These are phyloP conservation scores for Halyomorpha halys DNA, from an alignment of 1,140 invertebrate species.

Conservation along the genomic window DNA sequence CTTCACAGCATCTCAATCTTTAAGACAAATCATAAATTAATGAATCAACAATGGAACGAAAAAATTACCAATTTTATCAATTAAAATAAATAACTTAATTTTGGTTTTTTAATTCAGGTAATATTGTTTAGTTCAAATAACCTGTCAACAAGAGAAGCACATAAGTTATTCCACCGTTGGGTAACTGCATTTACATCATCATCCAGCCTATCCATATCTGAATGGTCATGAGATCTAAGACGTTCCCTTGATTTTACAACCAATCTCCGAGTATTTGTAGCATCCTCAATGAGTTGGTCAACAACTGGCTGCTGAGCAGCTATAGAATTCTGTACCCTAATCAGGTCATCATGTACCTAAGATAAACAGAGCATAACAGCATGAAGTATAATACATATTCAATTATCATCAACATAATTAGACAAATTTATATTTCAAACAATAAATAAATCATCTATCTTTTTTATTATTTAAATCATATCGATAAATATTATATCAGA, in stretches of 20 bases:
- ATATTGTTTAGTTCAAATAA: slow-evolving; percentile 33
- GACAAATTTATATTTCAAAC: too few species aligned
- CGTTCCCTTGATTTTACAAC: slow-evolving; percentile 71
- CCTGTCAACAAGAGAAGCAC: slow-evolving; percentile 82
- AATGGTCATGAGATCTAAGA: slow-evolving; percentile 48
- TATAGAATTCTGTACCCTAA: slow-evolving; percentile 68
- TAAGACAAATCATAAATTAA: not conserved
- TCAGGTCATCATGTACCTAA: slow-evolving; percentile 57
- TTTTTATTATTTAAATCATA: too few species aligned
- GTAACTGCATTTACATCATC: slow-evolving; percentile 82
- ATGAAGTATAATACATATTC: too few species aligned
- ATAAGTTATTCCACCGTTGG: slow-evolving; percentile 81
- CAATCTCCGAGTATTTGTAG: slow-evolving; percentile 70
- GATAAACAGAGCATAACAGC: not conserved
- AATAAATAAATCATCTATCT: too few species aligned
- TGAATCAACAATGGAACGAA: too few species aligned
- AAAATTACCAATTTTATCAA: too few species aligned
- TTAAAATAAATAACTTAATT: not conserved
- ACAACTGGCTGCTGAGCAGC: slow-evolving; percentile 75
- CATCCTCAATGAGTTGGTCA: slow-evolving; percentile 83
- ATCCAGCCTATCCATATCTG: slow-evolving; percentile 86
- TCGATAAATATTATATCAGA: too few species aligned
- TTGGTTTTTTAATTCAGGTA: not conserved
- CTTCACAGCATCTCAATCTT: slow-evolving; percentile 74
- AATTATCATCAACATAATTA: too few species aligned